Evolutionary conservation across 2,113 vertebrate genomes (phyloP).

Genomic region (Paedocypris sp.): DNA sequence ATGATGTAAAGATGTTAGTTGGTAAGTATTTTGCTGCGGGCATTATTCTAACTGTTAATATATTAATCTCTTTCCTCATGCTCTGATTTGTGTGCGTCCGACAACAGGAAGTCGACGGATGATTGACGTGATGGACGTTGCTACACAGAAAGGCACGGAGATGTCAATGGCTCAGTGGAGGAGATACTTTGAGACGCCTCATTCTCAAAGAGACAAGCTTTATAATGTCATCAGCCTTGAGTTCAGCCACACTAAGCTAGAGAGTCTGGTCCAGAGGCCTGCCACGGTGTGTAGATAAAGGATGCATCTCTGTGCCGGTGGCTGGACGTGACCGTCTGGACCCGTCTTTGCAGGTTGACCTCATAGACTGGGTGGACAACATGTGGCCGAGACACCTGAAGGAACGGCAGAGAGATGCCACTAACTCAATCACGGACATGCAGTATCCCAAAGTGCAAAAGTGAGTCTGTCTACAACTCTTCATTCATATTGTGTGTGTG

Average conservation of each 20-base stretch:
- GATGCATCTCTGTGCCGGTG: too few species aligned
- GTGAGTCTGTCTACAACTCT: conserved; percentile 49
- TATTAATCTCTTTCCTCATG: not conserved
- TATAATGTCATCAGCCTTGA: conserved; percentile 98
- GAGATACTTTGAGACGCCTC: conserved; percentile 89
- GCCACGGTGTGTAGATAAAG: conserved; percentile 64
- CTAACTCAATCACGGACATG: conserved; percentile 94
- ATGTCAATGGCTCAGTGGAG: conserved; percentile 99
- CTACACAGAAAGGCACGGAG: conserved; percentile 93
- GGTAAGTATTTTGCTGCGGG: conserved; percentile 61
- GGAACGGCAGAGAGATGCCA: conserved; percentile 92
- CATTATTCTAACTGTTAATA: not conserved
- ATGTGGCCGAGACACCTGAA: conserved; percentile 98
- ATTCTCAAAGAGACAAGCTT: conserved; percentile 85
- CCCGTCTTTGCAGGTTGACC: conserved; percentile 72
- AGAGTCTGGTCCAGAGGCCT: conserved; percentile 90
- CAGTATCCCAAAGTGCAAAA: conserved; percentile 99
- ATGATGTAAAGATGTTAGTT: conserved; percentile 90
- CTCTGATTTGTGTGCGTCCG: not conserved
- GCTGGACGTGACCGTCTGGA: too few species aligned
- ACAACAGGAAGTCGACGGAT: conserved; percentile 82
- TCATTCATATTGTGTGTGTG: not conserved
- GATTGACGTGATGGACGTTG: conserved; percentile 97
- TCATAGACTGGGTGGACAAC: conserved; percentile 98
- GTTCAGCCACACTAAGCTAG: conserved; percentile 93